Conservation (phyloP, 2,797 vertebrate species). For the Euphonia xanthogaster region DNA sequence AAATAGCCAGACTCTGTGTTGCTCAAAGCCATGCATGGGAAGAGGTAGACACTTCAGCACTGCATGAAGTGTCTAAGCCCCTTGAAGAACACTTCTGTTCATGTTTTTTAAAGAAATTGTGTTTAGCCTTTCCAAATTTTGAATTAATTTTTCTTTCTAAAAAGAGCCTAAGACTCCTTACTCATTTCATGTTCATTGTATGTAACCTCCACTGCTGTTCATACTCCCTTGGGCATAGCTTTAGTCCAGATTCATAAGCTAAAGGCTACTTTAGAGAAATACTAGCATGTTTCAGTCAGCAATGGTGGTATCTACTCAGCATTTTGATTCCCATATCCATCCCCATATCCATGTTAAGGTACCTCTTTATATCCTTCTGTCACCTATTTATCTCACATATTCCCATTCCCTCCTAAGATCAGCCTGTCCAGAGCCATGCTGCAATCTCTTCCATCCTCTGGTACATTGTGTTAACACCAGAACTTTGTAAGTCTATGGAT, state of each 20-base stretch:
- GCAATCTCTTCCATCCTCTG: neutral
- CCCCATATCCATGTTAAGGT: neutral
- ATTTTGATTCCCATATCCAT: neutral
- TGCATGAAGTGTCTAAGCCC: accelerated
- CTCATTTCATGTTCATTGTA: accelerated
- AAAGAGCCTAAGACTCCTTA: neutral
- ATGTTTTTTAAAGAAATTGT: neutral
- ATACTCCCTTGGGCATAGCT: neutral
- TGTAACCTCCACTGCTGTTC: neutral
- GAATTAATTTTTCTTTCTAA: neutral
- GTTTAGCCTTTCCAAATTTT: neutral
- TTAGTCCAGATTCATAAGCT: neutral
- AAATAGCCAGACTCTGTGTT: neutral
- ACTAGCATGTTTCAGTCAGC: neutral
- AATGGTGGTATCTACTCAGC: neutral
- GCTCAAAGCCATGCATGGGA: neutral
- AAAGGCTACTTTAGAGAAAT: neutral
- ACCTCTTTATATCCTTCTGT: neutral
- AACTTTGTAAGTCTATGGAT: neutral
- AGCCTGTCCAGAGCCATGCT: neutral
- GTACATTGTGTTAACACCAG: neutral
- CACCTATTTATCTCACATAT: neutral
- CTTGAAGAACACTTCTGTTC: neutral
- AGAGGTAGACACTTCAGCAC: neutral
- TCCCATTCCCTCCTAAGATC: neutral